These are phyloP conservation scores for Pontoporia blainvillei DNA, from an alignment of 2,113 vertebrate species.

Conservation along the genomic window DNA sequence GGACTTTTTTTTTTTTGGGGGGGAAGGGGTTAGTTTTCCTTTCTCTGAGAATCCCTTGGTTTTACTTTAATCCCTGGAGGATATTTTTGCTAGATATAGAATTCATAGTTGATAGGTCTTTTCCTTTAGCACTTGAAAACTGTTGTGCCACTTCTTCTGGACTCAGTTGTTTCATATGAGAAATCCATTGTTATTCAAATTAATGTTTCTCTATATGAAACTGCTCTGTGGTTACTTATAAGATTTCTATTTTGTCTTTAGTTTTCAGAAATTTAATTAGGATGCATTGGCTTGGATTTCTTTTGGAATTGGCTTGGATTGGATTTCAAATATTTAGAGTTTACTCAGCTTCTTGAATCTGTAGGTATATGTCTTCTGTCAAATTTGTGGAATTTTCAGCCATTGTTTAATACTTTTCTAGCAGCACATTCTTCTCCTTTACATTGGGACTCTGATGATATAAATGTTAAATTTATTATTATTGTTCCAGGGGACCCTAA, in stretches of 20 bases:
- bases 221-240: neutral
- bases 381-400: neutral
- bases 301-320: too few species aligned
- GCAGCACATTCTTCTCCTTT: neutral
- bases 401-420: neutral
- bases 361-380: too few species aligned
- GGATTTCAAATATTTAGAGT: neutral
- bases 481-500: neutral
- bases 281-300: neutral
- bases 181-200: neutral
- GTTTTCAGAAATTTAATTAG: neutral
- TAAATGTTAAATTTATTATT: neutral
- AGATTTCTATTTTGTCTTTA: neutral
- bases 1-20: neutral
- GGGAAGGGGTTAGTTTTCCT: neutral
- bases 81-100: neutral
- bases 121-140: neutral
- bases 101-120: neutral
- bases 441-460: neutral
- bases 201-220: neutral
- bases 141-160: neutral
- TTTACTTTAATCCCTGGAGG: neutral
- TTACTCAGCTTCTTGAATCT: neutral
- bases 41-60: neutral
- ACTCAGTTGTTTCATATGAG: neutral